Conservation (phyloP, 2,113 vertebrate genomes). For the Semicossyphus pulcher region DNA sequence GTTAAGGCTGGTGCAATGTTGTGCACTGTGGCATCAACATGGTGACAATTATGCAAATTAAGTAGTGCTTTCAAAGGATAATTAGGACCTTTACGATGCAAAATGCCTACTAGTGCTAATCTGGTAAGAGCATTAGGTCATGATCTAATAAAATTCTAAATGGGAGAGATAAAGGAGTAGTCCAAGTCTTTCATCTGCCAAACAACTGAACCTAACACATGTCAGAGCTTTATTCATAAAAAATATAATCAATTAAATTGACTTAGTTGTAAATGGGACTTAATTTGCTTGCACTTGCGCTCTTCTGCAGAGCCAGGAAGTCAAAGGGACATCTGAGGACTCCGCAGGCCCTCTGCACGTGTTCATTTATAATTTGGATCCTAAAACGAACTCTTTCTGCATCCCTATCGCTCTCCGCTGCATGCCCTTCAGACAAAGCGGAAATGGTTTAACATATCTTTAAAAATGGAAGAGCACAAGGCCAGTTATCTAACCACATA, state of each 20-base stretch:
- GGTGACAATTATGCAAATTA: slow-evolving; percentile 30
- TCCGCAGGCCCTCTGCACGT: slow-evolving; percentile 1
- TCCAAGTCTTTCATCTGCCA: too few species aligned
- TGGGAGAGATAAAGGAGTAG: not conserved
- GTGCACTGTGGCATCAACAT: not conserved
- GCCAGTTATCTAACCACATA: slow-evolving; percentile 4
- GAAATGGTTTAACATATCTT: slow-evolving; percentile 21
- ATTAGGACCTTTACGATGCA: slow-evolving; percentile 28
- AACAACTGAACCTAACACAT: too few species aligned
- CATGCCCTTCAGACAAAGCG: slow-evolving; percentile 43
- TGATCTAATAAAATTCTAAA: slow-evolving; percentile 31
- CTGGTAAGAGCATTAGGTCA: slow-evolving; percentile 21
- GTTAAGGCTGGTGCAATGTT: not conserved
- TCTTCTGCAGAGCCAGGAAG: slow-evolving; percentile 9
- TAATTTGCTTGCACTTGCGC: slow-evolving; percentile 1
- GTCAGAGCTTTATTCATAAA: slow-evolving; percentile 24
- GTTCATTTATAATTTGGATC: slow-evolving; percentile 37
- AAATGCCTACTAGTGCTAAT: slow-evolving; percentile 31
- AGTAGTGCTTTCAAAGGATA: slow-evolving; percentile 24
- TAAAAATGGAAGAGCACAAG: not conserved
- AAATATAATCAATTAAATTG: slow-evolving; percentile 27
- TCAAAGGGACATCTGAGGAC: slow-evolving; percentile 37
- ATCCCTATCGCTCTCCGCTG: slow-evolving; percentile 4
- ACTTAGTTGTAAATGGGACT: too few species aligned
- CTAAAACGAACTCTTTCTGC: not conserved